These are phyloP conservation scores for Nymphicus hollandicus DNA, from an alignment of 2,113 vertebrate species.

Conservation along the genomic window DNA sequence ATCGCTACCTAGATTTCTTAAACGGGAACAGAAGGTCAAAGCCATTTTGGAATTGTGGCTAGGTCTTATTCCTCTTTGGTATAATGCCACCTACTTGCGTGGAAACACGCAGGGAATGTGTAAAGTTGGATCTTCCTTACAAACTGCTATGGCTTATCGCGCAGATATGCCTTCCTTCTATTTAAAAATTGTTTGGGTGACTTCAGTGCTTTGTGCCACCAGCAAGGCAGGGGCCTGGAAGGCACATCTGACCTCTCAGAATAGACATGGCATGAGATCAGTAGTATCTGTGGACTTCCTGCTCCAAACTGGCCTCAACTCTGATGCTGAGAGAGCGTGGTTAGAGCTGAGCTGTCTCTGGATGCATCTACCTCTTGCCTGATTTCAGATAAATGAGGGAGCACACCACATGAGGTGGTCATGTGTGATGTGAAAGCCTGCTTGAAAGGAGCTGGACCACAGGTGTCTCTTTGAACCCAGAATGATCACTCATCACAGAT, in stretches of 20 bases:
- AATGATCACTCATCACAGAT: neutral
- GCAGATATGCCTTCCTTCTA: slow-evolving; percentile 25
- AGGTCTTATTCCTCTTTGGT: neutral
- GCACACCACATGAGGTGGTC: neutral
- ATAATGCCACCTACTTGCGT: slow-evolving; percentile 28
- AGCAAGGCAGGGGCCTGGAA: neutral
- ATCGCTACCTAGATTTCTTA: neutral
- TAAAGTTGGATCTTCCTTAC: slow-evolving; percentile 30
- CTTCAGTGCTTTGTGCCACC: neutral
- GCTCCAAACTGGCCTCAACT: neutral
- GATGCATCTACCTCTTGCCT: neutral
- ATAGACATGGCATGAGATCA: neutral
- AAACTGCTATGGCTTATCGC: neutral
- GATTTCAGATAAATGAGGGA: neutral
- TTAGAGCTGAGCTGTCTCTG: neutral
- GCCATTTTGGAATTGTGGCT: neutral
- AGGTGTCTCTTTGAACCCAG: neutral
- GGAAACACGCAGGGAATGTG: neutral
- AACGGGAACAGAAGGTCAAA: neutral
- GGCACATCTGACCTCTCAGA: neutral
- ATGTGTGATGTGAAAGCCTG: neutral
- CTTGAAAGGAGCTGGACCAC: neutral
- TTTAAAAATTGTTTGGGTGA: slow-evolving; percentile 42
- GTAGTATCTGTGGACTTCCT: slow-evolving; percentile 15
- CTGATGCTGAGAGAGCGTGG: neutral